phyloP scores from a whole-genome alignment of 1,140 invertebrate genomes.

The Dreissena polymorpha region DNA sequence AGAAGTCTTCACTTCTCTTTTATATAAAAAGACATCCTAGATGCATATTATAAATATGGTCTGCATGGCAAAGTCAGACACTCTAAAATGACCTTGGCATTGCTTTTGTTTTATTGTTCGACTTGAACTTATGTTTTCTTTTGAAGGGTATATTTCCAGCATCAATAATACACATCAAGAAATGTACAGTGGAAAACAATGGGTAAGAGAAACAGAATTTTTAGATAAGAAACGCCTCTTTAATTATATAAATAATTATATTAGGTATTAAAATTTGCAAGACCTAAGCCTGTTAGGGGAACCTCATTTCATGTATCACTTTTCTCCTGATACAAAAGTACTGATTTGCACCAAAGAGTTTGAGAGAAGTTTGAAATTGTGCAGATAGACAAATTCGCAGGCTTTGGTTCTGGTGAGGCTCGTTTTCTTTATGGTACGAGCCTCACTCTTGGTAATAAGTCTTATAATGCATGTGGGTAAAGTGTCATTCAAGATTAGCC shows the following conservation, averaged over 20 bases:
- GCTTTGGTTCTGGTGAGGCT: too few species aligned
- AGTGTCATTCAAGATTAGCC: too few species aligned
- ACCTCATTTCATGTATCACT: too few species aligned
- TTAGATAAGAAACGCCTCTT: not conserved
- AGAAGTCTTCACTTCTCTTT: not conserved
- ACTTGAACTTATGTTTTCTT: slow-evolving; percentile 42
- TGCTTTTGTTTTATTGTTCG: not conserved
- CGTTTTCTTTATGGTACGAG: too few species aligned
- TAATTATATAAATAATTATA: too few species aligned
- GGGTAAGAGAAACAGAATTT: slow-evolving; percentile 79
- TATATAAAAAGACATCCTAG: not conserved
- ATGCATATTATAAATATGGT: not conserved
- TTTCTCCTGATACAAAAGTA: too few species aligned
- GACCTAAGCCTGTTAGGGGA: not conserved
- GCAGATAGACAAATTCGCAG: too few species aligned
- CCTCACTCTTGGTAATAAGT: too few species aligned
- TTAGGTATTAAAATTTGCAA: not conserved
- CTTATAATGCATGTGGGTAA: too few species aligned
- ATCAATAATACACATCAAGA: slow-evolving; percentile 87
- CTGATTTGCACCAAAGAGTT: too few species aligned
- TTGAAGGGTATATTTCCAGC: slow-evolving; percentile 91
- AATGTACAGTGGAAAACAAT: slow-evolving; percentile 88
- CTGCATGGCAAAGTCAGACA: not conserved
- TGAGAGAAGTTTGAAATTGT: too few species aligned
- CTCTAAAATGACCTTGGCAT: not conserved